These are phyloP conservation scores for Buathra laborator DNA, from an alignment of 2,888 invertebrate genomes.

Conservation along the genomic window DNA sequence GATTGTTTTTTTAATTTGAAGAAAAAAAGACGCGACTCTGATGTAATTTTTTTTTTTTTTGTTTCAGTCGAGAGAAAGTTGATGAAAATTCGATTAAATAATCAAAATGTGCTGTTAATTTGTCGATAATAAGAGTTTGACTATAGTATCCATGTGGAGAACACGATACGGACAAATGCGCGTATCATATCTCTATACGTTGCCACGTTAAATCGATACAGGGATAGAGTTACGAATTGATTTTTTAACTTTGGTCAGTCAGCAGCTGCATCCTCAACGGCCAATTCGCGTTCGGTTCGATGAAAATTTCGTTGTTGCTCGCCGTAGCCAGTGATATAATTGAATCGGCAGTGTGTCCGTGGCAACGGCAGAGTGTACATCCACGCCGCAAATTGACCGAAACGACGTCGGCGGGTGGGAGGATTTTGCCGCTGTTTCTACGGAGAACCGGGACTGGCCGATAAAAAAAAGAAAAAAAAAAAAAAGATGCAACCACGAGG, in stretches of 20 bases:
- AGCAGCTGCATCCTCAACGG: constrained; percentile 14
- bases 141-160: not conserved
- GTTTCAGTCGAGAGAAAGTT: not conserved
- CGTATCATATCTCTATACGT: not conserved
- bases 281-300: constrained; percentile 53
- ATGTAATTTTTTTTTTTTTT: not conserved
- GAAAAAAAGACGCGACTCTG: not conserved
- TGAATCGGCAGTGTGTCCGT: constrained; percentile 81
- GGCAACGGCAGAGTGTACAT: constrained; percentile 73
- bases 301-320: constrained; percentile 45
- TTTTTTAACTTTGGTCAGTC: constrained; percentile 77
- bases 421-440: not conserved
- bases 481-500: constrained; percentile 3
- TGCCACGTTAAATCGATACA: constrained; percentile 78
- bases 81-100: not conserved
- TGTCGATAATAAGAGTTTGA: not conserved
- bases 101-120: not conserved
- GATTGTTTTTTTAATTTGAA: not conserved
- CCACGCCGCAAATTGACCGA: constrained; percentile 81
- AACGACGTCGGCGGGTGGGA: constrained; percentile 71
- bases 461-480: constrained; percentile 39
- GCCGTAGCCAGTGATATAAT: constrained; percentile 73
- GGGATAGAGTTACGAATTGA: constrained; percentile 73
- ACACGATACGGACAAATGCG: not conserved
- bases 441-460: constrained; percentile 11